Evolutionary conservation across 2,797 vertebrate genomes (phyloP).

Genomic region (Sebastes glaucus): DNA sequence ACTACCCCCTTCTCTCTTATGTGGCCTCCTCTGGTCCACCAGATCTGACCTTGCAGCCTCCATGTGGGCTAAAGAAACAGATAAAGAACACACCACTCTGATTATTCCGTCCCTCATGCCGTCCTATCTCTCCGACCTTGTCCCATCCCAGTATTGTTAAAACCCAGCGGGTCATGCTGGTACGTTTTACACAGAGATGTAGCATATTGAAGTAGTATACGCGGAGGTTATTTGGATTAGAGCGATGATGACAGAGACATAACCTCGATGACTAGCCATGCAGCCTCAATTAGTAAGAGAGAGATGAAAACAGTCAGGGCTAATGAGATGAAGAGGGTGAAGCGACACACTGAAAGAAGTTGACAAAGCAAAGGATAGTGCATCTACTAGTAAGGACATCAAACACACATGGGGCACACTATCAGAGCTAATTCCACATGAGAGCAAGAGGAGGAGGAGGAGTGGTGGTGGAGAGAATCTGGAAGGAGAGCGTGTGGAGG

Average conservation of each 20-base stretch:
- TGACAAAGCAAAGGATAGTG: conserved; percentile 1
- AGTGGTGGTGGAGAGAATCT: background rate
- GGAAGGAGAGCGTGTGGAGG: conserved; percentile 7
- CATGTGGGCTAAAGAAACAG: conserved; percentile 3
- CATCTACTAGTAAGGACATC: conserved; percentile 4
- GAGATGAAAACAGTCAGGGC: conserved; percentile 32
- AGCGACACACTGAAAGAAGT: background rate
- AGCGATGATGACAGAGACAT: conserved; percentile 5
- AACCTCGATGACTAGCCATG: background rate
- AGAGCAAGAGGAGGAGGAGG: background rate
- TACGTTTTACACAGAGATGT: background rate
- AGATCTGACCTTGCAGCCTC: conserved; percentile 34
- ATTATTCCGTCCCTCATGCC: conserved; percentile 8
- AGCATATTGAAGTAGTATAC: background rate
- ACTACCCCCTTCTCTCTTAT: conserved; percentile 9
- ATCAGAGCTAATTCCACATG: background rate
- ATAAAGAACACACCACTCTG: background rate
- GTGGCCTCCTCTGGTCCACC: conserved; percentile 31
- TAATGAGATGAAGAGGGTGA: conserved; percentile 18
- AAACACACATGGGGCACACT: background rate
- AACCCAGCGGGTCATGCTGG: background rate
- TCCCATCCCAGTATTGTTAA: background rate
- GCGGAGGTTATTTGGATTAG: background rate
- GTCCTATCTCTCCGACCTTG: conserved; percentile 32
- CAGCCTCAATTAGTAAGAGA: conserved; percentile 5